These are phyloP conservation scores for Limulus polyphemus DNA, from an alignment of 2,888 invertebrate species.

Conservation along the genomic window DNA sequence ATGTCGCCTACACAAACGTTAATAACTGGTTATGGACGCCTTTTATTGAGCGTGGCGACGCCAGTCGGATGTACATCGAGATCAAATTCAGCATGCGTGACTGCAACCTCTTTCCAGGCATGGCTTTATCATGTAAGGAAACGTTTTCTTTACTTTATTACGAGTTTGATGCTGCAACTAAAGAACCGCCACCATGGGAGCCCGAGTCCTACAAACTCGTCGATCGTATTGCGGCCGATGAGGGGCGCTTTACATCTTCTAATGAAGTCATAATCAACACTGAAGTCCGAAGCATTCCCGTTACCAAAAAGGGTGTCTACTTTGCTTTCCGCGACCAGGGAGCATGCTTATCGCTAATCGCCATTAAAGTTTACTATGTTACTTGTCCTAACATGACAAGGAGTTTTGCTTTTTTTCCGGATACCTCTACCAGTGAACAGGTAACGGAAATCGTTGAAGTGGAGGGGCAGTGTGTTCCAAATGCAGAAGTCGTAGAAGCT, in stretches of 20 bases:
- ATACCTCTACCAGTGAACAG: conserved; percentile 83
- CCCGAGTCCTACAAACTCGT: conserved; percentile 86
- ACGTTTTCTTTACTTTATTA: conserved; percentile 90
- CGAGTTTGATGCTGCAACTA: conserved; percentile 83
- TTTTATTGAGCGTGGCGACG: conserved; percentile 80
- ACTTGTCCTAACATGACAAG: conserved; percentile 86
- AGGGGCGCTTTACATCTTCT: conserved; percentile 74
- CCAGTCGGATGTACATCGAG: conserved; percentile 90
- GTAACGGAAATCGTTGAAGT: conserved; percentile 82
- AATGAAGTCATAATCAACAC: conserved; percentile 60
- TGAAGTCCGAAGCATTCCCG: conserved; percentile 82
- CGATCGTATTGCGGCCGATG: conserved; percentile 87
- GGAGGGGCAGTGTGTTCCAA: conserved; percentile 78
- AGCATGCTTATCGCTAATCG: conserved; percentile 88
- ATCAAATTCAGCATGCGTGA: conserved; percentile 93
- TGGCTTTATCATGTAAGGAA: conserved; percentile 62
- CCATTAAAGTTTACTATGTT: conserved; percentile 88
- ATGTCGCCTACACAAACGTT: conserved; percentile 85
- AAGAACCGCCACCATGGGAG: conserved; percentile 88
- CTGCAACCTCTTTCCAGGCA: conserved; percentile 68
- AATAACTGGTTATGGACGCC: conserved; percentile 99
- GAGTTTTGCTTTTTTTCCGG: conserved; percentile 84
- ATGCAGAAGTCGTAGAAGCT: conserved; percentile 54
- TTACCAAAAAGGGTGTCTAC: conserved; percentile 88
- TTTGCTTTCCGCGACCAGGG: conserved; percentile 94